These are phyloP conservation scores for Chelon labrosus DNA, from an alignment of 2,797 vertebrate genomes.

Conservation along the genomic window DNA sequence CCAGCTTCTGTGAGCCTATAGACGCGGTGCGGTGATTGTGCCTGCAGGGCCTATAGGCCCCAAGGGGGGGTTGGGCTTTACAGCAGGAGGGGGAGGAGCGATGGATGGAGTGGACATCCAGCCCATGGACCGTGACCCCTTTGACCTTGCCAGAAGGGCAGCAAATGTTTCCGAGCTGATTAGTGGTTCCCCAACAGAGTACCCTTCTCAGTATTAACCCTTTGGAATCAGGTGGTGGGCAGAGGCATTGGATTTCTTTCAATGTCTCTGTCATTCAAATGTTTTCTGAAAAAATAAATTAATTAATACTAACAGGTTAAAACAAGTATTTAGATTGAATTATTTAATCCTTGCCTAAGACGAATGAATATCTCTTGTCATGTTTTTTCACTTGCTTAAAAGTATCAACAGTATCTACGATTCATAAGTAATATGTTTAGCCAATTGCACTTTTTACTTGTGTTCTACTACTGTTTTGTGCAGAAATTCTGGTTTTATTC, in stretches of 20 bases:
- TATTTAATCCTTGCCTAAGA: not conserved
- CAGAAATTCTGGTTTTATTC: not conserved
- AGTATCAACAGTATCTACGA: too few species aligned
- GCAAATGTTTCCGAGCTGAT: constrained; percentile 88
- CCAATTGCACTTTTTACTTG: not conserved
- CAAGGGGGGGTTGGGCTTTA: constrained; percentile 73
- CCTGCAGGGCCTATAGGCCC: constrained; percentile 81
- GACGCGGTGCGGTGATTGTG: constrained; percentile 80
- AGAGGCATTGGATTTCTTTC: constrained; percentile 37
- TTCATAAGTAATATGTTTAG: too few species aligned
- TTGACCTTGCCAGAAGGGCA: constrained; percentile 89
- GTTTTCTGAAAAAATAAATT: not conserved
- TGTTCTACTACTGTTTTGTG: not conserved
- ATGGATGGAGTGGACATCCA: constrained; percentile 82
- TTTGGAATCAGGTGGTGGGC: constrained; percentile 56
- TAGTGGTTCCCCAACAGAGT: constrained; percentile 80
- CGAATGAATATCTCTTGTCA: not conserved
- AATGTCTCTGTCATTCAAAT: constrained; percentile 50
- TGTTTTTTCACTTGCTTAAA: not conserved
- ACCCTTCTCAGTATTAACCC: constrained; percentile 67
- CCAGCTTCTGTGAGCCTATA: constrained; percentile 76
- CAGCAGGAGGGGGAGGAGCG: constrained; percentile 63
- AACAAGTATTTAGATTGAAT: not conserved
- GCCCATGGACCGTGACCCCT: constrained; percentile 83
- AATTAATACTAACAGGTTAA: not conserved